phyloP scores from a whole-genome alignment of 53 echinoderm and acorn worm genomes.

The Crossaster papposus region DNA sequence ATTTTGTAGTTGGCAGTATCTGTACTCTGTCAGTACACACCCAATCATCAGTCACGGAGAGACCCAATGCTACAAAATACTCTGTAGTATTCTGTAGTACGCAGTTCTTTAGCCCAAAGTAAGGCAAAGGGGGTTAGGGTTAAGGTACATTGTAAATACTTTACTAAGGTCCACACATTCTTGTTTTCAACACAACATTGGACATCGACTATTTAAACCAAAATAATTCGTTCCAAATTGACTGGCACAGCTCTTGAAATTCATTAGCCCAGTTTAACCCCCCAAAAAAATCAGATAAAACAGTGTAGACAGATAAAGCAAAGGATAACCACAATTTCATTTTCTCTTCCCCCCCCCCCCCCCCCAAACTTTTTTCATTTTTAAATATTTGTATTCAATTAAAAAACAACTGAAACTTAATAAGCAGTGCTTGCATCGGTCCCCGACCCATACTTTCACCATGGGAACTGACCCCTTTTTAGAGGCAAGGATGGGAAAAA shows the following conservation, averaged over 20 bases:
- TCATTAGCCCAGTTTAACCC: neutral
- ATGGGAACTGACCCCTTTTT: neutral
- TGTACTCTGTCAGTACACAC: too few species aligned
- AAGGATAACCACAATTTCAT: neutral
- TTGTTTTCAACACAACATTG: too few species aligned
- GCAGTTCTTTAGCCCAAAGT: too few species aligned
- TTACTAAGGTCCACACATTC: too few species aligned
- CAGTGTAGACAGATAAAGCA: neutral
- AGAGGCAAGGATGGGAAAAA: neutral
- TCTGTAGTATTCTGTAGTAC: too few species aligned
- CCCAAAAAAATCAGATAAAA: neutral
- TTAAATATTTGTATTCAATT: neutral
- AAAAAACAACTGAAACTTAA: neutral
- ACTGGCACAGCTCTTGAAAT: neutral
- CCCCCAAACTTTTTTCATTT: neutral
- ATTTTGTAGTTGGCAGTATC: too few species aligned
- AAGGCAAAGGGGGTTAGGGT: too few species aligned
- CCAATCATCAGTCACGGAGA: too few species aligned
- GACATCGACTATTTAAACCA: neutral
- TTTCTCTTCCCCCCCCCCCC: neutral
- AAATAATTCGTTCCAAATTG: neutral
- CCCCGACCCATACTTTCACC: slow-evolving; percentile 24
- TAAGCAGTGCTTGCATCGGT: slow-evolving; percentile 6
- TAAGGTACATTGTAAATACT: too few species aligned
- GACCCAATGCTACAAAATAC: too few species aligned